phyloP scores from a whole-genome alignment of 23 tunicate genomes.

The Clavelina lepadiformis region DNA sequence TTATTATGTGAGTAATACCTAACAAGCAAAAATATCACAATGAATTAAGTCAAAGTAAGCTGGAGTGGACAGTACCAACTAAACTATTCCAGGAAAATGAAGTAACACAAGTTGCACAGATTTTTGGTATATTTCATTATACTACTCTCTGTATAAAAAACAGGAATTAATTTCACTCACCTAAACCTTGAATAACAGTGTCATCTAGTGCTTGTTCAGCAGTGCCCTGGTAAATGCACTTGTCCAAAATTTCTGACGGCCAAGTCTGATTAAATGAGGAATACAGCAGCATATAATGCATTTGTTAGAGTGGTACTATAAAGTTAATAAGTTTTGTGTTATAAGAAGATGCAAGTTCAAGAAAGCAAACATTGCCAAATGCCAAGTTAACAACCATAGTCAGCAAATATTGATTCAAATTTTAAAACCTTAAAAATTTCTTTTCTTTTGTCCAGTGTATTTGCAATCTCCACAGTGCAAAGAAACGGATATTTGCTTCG shows the following conservation, averaged over 20 bases:
- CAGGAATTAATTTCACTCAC: constrained; percentile 40
- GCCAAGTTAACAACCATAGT: not conserved
- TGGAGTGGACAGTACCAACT: no score
- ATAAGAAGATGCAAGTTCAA: no score
- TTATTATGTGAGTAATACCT: constrained; percentile 84
- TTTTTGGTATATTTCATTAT: no score
- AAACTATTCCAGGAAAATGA: no score
- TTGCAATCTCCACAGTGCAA: constrained; percentile 18
- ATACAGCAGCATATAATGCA: no score
- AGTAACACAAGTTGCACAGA: no score
- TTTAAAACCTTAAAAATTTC: constrained; percentile 4
- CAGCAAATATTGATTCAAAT: not conserved
- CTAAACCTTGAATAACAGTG: constrained; percentile 28
- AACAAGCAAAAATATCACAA: not conserved
- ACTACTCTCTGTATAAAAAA: no score
- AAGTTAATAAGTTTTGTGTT: no score
- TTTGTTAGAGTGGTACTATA: no score
- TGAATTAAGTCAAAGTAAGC: not conserved
- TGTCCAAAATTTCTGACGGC: constrained; percentile 79
- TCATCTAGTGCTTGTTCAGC: constrained; percentile 61
- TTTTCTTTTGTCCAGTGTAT: constrained; percentile 12
- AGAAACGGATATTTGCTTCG: constrained; percentile 47
- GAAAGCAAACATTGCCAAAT: no score
- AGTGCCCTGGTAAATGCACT: constrained; percentile 56
- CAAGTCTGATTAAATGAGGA: constrained; percentile 64